A percentile compares a stretch with the other conserved stretches of the same genome.
phyloP scores from a whole-genome alignment of 2,797 vertebrate species.

The Poecilia wingei region DNA sequence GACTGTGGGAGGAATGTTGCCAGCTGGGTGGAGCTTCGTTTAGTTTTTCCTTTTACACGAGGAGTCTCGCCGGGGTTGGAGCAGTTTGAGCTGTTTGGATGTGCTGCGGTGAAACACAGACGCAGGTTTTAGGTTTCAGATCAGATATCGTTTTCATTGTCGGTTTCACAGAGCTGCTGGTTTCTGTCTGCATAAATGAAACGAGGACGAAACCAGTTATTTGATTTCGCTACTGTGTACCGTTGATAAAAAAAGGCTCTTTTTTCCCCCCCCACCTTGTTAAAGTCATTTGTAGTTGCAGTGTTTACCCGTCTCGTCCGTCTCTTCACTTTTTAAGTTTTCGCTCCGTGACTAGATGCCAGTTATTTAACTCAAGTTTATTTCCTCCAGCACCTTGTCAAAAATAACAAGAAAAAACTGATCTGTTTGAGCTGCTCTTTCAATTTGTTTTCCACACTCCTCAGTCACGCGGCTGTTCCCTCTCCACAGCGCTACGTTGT shows the following conservation, averaged over 20 bases:
- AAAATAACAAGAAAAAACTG: conserved; percentile 15
- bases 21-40: conserved; percentile 54
- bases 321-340: conserved; percentile 2
- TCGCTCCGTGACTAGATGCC: conserved; percentile 7
- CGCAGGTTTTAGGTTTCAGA: conserved; percentile 51
- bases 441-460: conserved; percentile 33
- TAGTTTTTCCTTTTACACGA: conserved; percentile 44
- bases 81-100: conserved; percentile 34
- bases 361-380: conserved; percentile 21
- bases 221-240: neutral
- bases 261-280: neutral
- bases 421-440: conserved; percentile 27
- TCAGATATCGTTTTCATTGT: conserved; percentile 37
- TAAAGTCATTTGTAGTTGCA: neutral
- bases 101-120: conserved; percentile 41
- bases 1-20: conserved; percentile 55
- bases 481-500: conserved; percentile 22
- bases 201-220: conserved; percentile 10
- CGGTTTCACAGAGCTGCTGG: conserved; percentile 1
- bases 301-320: neutral
- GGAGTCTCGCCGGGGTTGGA: conserved; percentile 53
- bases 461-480: conserved; percentile 33
- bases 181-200: conserved; percentile 29
- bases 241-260: neutral
- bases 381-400: conserved; percentile 23